Evolutionary conservation across 2,113 vertebrate species (phyloP).

Genomic region (Psephotus haematonotus): DNA sequence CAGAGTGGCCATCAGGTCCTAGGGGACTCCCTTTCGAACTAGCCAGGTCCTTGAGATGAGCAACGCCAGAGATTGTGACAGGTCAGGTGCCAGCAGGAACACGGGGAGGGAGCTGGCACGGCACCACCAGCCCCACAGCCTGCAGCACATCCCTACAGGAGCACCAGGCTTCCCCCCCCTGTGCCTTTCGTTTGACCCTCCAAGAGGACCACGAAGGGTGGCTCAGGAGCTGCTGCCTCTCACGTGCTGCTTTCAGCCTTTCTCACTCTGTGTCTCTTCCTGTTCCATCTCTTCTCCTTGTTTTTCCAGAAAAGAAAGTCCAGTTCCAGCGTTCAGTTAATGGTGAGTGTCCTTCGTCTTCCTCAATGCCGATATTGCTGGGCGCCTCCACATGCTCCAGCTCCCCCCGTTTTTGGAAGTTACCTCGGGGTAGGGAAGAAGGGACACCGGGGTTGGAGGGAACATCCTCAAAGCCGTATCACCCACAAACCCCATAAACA

Average conservation of each 20-base stretch:
- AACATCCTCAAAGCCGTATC: slow-evolving; percentile 69
- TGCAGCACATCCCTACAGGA: background rate
- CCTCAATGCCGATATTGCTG: slow-evolving; percentile 78
- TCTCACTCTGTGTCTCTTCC: slow-evolving; percentile 82
- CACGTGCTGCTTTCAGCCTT: slow-evolving; percentile 75
- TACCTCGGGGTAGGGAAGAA: slow-evolving; percentile 74
- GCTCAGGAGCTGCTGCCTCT: slow-evolving; percentile 67
- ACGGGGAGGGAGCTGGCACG: background rate
- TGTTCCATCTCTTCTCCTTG: slow-evolving; percentile 91
- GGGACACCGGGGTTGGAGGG: slow-evolving; percentile 73
- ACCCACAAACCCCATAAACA: slow-evolving; percentile 65
- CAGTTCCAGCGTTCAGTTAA: slow-evolving; percentile 93
- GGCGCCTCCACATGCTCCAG: slow-evolving; percentile 72
- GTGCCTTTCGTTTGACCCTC: background rate
- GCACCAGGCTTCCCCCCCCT: background rate
- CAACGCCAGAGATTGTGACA: background rate
- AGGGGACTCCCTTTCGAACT: background rate
- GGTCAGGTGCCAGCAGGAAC: background rate
- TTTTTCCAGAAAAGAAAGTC: slow-evolving; percentile 96
- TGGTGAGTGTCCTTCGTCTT: slow-evolving; percentile 89
- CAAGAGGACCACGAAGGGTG: slow-evolving; percentile 38
- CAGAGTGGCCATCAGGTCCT: background rate
- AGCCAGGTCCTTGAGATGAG: background rate
- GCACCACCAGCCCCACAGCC: background rate
- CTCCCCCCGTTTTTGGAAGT: slow-evolving; percentile 72